These are phyloP conservation scores for Tetraodon nigroviridis DNA, from an alignment of 2,113 vertebrate genomes.

Conservation along the genomic window DNA sequence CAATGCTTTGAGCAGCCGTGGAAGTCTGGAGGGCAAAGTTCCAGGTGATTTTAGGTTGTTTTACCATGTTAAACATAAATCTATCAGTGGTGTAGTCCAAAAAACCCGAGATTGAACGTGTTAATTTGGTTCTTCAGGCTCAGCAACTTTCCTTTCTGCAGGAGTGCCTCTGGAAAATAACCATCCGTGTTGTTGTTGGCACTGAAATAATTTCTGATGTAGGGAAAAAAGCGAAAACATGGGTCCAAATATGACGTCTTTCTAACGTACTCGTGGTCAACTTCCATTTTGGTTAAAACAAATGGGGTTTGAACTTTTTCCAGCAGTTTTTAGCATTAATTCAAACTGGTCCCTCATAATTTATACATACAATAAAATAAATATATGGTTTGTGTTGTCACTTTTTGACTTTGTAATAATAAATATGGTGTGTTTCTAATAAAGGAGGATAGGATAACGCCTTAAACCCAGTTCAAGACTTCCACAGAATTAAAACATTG, in stretches of 20 bases:
- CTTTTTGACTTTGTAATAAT: slow-evolving; percentile 4
- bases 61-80: neutral
- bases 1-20: slow-evolving; percentile 7
- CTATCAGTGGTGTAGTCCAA: neutral
- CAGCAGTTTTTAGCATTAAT: no score
- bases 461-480: slow-evolving; percentile 43
- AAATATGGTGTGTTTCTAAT: slow-evolving; percentile 1
- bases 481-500: slow-evolving; percentile 6
- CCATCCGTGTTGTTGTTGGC: slow-evolving; percentile 11
- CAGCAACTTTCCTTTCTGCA: slow-evolving; percentile 50
- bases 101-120: neutral
- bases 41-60: no score
- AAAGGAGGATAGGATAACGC: slow-evolving; percentile 43
- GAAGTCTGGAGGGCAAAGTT: no score
- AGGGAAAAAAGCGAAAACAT: no score
- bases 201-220: slow-evolving; percentile 1
- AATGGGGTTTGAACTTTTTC: no score
- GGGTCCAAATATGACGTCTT: no score
- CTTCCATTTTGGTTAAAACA: no score
- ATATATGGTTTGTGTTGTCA: neutral
- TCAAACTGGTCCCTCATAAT: no score
- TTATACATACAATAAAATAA: no score
- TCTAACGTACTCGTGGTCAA: no score
- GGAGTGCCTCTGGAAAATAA: slow-evolving; percentile 46
- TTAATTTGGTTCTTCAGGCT: neutral